Conservation (phyloP, 2,113 vertebrate species). For the Spilogale gracilis region DNA sequence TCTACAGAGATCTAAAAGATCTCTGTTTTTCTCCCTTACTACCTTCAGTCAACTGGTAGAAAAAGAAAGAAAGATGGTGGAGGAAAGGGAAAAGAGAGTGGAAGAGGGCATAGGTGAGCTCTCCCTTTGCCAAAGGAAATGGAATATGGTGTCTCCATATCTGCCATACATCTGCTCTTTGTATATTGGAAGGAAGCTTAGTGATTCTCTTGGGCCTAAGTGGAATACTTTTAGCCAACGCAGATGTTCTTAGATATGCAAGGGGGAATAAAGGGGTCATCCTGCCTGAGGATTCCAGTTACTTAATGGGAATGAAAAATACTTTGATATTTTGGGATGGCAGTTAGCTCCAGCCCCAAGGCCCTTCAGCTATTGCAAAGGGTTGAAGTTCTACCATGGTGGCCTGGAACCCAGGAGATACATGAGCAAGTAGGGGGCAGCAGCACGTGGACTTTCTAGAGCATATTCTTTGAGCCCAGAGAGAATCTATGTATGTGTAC, state of each 20-base stretch:
- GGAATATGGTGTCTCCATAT: neutral
- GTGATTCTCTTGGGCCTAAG: neutral
- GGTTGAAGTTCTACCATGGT: neutral
- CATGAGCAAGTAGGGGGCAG: neutral
- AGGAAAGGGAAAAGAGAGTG: neutral
- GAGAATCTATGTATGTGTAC: neutral
- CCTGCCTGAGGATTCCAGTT: neutral
- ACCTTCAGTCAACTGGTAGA: neutral
- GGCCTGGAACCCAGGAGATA: neutral
- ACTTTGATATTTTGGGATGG: neutral
- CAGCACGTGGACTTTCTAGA: neutral
- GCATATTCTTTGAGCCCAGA: neutral
- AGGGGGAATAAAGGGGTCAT: neutral
- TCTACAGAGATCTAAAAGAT: neutral
- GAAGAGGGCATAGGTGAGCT: neutral
- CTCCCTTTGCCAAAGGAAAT: neutral
- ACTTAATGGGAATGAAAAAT: neutral
- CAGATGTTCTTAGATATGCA: neutral
- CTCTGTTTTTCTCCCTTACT: neutral
- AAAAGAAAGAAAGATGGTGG: neutral
- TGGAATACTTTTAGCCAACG: neutral
- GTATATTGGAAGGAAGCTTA: neutral
- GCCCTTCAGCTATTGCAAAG: neutral
- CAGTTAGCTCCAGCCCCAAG: neutral
- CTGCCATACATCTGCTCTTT: neutral